Base-by-base conservation (phyloP, 1,140 invertebrate genomes). In the Onthophagus taurus region DNA sequence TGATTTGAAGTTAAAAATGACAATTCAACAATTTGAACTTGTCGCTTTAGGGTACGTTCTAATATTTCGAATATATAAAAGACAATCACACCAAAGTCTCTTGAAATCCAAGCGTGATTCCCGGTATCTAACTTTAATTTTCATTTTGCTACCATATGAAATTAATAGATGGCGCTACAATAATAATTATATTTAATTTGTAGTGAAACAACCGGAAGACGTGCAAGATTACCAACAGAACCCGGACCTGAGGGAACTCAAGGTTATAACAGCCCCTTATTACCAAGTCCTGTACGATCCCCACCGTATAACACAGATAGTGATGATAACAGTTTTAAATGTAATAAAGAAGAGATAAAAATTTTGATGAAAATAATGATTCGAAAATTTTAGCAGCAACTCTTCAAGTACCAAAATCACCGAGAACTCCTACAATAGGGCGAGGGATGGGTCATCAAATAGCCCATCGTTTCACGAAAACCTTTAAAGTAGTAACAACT, bases 361-460 rank as follows among this genome's bases (percentile, higher is more conserved):
- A 29, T 24, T 24, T 13, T 42, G 20, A 41, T 13, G 31, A 7
- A 26, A 7, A n/a, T 26, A n/a, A n/a, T n/a, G n/a, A n/a, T n/a
- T n/a, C n/a, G n/a, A 16, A 21, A 11, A 37, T 61, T 13, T 30
- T 12, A 38, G 45, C 51, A 31, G 54, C 52, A 29, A 56, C 51
- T 50, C 42, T 63, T 13, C 57, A 55, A 49, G 57, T 63, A 21
- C 63, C 60, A 11, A 62, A 61, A 48, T 61, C 63, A 14, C 63
- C 62, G 81, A 83, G 49, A 83, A 88, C 34, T 70, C 84, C 59
- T 82, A 74, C 77, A 51, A 74, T 77, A 42, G 72, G 70, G 19
- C 70, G 80, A 33, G 77, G 78, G 41, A 94, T 95, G 89, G 81
- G 81, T 45, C 91, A 96, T 68, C 80, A 83, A 53, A 95, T 95